Percentiles rank a stretch among this genome's conserved stretches.
These are phyloP conservation scores for Drosophila borealis DNA, from an alignment of 2,888 invertebrate genomes.

Conservation along the genomic window DNA sequence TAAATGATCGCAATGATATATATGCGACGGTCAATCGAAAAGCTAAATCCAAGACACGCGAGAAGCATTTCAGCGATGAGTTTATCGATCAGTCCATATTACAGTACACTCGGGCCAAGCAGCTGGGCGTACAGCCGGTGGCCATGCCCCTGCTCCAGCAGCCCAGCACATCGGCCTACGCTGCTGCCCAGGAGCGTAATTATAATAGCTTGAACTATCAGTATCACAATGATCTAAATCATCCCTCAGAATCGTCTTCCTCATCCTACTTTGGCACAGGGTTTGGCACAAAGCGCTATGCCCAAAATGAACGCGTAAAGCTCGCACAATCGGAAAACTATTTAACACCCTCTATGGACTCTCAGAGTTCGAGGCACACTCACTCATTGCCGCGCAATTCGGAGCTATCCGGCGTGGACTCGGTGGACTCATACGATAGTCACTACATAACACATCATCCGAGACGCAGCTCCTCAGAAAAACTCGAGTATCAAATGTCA, in stretches of 20 bases:
- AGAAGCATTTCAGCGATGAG: constrained; percentile 84
- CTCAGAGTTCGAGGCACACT: constrained; percentile 83
- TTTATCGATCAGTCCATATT: constrained; percentile 84
- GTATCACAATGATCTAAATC: constrained; percentile 83
- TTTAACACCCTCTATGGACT: constrained; percentile 83
- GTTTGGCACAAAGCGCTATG: constrained; percentile 78
- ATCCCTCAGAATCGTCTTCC: constrained; percentile 84
- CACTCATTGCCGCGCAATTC: constrained; percentile 84
- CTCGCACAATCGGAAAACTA: constrained; percentile 82
- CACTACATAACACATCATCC: constrained; percentile 84
- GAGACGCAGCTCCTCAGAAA: constrained; percentile 78
- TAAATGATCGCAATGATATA: constrained; percentile 83
- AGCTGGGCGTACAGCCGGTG: constrained; percentile 63
- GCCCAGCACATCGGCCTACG: constrained; percentile 64
- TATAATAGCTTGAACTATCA: constrained; percentile 77
- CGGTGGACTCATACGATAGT: constrained; percentile 85
- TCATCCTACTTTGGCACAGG: constrained; percentile 83
- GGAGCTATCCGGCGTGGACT: constrained; percentile 84
- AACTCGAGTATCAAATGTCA: constrained; percentile 87
- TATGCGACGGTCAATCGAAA: constrained; percentile 85
- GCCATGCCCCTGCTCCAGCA: constrained; percentile 55
- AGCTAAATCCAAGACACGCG: constrained; percentile 83
- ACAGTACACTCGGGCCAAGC: constrained; percentile 82
- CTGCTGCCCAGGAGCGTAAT: constrained; percentile 67
- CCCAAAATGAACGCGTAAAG: constrained; percentile 73